These are phyloP conservation scores for Tinamus guttatus DNA, from an alignment of 2,113 vertebrate species.

Conservation along the genomic window DNA sequence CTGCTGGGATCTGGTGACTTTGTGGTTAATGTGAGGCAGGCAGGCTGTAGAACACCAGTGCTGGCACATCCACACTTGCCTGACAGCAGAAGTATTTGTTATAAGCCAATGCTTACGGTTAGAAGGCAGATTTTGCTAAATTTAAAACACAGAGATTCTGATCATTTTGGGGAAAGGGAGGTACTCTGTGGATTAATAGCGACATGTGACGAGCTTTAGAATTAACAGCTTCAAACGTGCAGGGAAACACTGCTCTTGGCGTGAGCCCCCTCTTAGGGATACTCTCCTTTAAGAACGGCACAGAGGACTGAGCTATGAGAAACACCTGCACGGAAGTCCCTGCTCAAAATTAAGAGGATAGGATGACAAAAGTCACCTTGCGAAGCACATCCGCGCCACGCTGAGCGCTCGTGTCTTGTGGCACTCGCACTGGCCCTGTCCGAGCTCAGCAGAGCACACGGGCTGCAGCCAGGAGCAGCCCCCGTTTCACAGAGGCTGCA, in stretches of 20 bases:
- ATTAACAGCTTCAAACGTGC: neutral
- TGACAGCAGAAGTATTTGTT: neutral
- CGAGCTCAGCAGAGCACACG: neutral
- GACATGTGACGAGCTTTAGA: neutral
- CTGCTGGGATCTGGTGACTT: neutral
- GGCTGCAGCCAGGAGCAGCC: neutral
- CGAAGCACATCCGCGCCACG: neutral
- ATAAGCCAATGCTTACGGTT: neutral
- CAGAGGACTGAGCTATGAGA: neutral
- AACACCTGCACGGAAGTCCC: neutral
- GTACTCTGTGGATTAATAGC: neutral
- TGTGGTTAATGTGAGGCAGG: accelerated
- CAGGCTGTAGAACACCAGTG: neutral
- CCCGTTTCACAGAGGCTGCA: neutral
- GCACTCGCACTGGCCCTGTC: too few species aligned
- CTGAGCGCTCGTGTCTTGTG: too few species aligned
- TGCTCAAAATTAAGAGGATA: too few species aligned
- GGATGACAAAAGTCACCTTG: neutral
- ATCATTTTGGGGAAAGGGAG: neutral
- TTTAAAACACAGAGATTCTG: neutral
- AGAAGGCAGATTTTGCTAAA: neutral
- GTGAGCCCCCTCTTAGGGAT: neutral
- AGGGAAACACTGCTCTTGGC: neutral
- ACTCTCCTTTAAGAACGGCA: neutral
- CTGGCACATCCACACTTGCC: accelerated